Conservation (phyloP, 2,888 invertebrate genomes). For the Cetonia aurata region DNA sequence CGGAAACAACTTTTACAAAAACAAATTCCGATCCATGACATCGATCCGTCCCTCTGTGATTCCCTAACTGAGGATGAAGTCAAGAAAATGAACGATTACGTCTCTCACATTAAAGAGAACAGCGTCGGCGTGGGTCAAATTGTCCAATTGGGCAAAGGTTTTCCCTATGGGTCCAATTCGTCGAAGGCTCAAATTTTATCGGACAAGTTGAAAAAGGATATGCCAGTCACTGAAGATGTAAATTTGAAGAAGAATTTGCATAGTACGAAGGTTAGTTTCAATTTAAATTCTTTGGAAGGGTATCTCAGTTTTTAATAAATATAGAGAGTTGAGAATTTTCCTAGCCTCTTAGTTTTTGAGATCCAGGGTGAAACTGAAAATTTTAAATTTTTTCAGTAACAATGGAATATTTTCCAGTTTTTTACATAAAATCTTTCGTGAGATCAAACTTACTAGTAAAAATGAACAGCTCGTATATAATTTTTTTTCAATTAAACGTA, state of each 20-base stretch:
- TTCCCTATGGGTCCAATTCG: slow-evolving; percentile 44
- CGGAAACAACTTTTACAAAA: slow-evolving; percentile 86
- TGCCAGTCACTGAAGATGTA: slow-evolving; percentile 59
- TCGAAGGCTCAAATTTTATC: slow-evolving; percentile 55
- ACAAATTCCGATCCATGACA: slow-evolving; percentile 87
- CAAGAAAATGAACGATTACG: slow-evolving; percentile 64
- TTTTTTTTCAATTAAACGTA: too few relatives aligned
- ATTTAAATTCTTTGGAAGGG: background rate
- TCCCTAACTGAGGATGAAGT: slow-evolving; percentile 67
- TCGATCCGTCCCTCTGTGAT: slow-evolving; percentile 75
- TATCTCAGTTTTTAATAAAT: too few relatives aligned
- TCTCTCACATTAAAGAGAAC: slow-evolving; percentile 63
- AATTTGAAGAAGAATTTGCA: slow-evolving; percentile 54
- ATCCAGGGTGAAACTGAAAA: too few relatives aligned
- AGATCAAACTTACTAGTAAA: too few relatives aligned
- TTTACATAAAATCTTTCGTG: too few relatives aligned
- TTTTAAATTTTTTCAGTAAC: too few relatives aligned
- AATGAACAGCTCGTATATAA: too few relatives aligned
- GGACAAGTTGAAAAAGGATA: slow-evolving; percentile 56
- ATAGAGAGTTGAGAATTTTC: too few relatives aligned
- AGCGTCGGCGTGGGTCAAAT: slow-evolving; percentile 65
- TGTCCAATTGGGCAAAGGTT: slow-evolving; percentile 53
- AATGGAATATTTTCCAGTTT: too few relatives aligned
- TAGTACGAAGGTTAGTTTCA: slow-evolving; percentile 26
- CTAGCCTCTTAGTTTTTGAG: too few relatives aligned